These are phyloP conservation scores for Achatina immaculata DNA, from an alignment of 1,140 invertebrate genomes.

Conservation along the genomic window DNA sequence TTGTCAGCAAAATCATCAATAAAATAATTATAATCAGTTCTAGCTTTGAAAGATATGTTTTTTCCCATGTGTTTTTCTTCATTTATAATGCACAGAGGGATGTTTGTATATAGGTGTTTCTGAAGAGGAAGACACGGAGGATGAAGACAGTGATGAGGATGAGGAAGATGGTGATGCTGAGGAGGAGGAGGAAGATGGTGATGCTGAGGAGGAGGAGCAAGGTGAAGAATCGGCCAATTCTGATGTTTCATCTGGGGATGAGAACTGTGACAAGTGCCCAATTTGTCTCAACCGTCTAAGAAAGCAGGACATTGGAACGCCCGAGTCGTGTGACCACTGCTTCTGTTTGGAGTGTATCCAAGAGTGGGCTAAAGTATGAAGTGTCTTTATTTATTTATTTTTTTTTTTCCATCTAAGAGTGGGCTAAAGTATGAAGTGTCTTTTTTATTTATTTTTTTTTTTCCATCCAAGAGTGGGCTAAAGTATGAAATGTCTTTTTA, in stretches of 20 bases:
- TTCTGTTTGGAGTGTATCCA: slow-evolving; percentile 91
- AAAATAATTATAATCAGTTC: too few species aligned
- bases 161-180: slow-evolving; percentile 8
- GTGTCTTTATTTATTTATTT: neutral
- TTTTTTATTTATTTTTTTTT: neutral
- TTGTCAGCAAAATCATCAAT: too few species aligned
- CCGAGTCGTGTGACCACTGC: slow-evolving; percentile 87
- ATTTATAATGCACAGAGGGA: neutral
- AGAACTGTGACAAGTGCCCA: slow-evolving; percentile 79
- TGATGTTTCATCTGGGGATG: slow-evolving; percentile 69
- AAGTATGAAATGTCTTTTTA: neutral
- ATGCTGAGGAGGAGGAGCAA: slow-evolving; percentile 23
- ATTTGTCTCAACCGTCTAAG: slow-evolving; percentile 78
- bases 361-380: slow-evolving; percentile 86
- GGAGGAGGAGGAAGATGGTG: slow-evolving; percentile 29
- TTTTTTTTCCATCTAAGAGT: neutral
- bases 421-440: neutral
- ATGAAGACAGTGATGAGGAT: slow-evolving; percentile 17
- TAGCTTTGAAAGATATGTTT: too few species aligned
- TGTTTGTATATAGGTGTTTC: neutral
- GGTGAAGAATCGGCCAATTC: neutral
- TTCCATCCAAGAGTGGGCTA: neutral
- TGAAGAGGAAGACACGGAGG: slow-evolving; percentile 25
- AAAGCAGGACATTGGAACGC: slow-evolving; percentile 85
- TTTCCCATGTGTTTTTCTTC: too few species aligned